These are phyloP conservation scores for Drosophila paracracens DNA, from an alignment of 2,888 invertebrate species.

Conservation along the genomic window DNA sequence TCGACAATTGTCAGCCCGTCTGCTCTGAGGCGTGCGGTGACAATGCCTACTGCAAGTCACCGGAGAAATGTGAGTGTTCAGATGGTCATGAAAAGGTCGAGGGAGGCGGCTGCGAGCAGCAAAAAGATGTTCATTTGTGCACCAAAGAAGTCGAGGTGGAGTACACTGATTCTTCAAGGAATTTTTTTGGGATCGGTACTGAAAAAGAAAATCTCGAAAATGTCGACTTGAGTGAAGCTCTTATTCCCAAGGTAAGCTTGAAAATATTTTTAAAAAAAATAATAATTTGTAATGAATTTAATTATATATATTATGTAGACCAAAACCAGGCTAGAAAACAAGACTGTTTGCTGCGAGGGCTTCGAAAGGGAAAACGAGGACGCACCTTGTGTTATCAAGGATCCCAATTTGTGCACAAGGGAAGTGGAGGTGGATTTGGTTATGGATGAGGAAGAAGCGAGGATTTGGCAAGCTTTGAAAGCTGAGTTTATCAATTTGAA, in stretches of 20 bases:
- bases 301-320: neutral
- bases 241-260: neutral
- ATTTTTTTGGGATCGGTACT: fast-evolving
- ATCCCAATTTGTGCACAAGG: slow-evolving; percentile 33
- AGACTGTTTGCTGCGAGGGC: slow-evolving; percentile 39
- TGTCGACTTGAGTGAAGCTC: neutral
- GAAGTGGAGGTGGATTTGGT: slow-evolving; percentile 3
- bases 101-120: neutral
- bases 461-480: neutral
- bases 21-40: slow-evolving; percentile 2
- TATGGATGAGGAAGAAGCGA: neutral
- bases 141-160: neutral
- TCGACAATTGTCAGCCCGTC: slow-evolving; percentile 17
- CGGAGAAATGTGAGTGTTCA: slow-evolving; percentile 9
- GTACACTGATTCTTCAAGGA: neutral
- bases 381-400: slow-evolving; percentile 27
- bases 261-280: too few relatives aligned
- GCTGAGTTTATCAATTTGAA: neutral
- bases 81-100: neutral
- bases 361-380: slow-evolving; percentile 15
- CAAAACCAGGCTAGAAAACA: neutral
- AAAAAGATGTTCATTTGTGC: slow-evolving; percentile 13
- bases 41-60: slow-evolving; percentile 19
- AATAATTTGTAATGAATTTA: neutral
- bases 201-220: neutral